Percentiles rank a stretch among this genome's conserved stretches.
phyloP scores from a whole-genome alignment of 2,888 invertebrate species.

The Aspidiotus destructor region DNA sequence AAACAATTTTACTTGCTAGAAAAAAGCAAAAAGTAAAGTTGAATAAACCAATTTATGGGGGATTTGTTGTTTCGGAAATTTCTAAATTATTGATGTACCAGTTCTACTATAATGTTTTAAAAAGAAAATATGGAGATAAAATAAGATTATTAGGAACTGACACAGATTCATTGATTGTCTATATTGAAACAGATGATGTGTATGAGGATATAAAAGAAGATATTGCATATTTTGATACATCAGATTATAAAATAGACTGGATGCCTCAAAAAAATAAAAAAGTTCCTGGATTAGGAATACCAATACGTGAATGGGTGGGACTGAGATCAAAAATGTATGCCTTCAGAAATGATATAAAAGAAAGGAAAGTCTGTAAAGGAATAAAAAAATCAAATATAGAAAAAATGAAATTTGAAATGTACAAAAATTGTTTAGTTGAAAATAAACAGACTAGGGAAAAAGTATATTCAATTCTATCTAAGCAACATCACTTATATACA shows the following conservation, averaged over 20 bases:
- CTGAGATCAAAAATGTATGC: constrained; percentile 20
- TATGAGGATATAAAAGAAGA: constrained; percentile 16
- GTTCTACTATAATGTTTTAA: constrained; percentile 9
- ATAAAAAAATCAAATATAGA: constrained; percentile 24
- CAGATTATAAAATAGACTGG: constrained; percentile 22
- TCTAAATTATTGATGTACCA: constrained; percentile 16
- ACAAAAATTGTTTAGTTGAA: constrained; percentile 16
- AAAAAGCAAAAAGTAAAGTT: constrained; percentile 14
- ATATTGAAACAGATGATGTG: constrained; percentile 11
- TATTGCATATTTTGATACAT: constrained; percentile 19
- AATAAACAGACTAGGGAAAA: constrained; percentile 10
- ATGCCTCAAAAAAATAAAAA: constrained; percentile 21
- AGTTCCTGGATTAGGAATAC: constrained; percentile 20
- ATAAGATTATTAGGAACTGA: constrained; percentile 23
- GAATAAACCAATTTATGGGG: constrained; percentile 20
- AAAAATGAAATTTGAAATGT: constrained; percentile 9
- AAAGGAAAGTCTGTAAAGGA: constrained; percentile 22
- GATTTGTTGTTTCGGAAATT: constrained; percentile 9
- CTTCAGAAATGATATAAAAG: constrained; percentile 26
- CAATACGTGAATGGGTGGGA: constrained; percentile 9
- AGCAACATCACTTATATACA: constrained; percentile 17
- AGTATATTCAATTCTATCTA: constrained; percentile 19
- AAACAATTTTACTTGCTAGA: constrained; percentile 11
- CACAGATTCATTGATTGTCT: constrained; percentile 15
- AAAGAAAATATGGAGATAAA: constrained; percentile 14